Evolutionary conservation across 2,888 invertebrate species (phyloP).

Genomic region (Psococerastis gibbosa): DNA sequence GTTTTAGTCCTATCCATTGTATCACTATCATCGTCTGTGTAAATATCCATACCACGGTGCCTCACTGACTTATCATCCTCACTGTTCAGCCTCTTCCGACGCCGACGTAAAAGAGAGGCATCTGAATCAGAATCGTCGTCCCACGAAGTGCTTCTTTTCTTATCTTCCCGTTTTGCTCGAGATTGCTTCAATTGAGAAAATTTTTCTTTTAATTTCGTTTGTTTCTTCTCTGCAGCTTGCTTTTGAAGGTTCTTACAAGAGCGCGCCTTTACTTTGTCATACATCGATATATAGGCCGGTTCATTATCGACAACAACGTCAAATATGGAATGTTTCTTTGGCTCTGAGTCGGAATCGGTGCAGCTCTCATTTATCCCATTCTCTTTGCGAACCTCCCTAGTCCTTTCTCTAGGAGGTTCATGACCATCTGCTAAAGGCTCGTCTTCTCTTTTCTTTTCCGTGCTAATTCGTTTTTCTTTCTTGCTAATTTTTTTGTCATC

Average conservation of each 20-base stretch:
- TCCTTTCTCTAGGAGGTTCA: slow-evolving; percentile 15
- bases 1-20: slow-evolving; percentile 12
- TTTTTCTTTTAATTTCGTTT: slow-evolving; percentile 73
- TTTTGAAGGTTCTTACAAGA: slow-evolving; percentile 89
- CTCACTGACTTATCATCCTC: background rate
- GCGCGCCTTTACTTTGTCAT: slow-evolving; percentile 88
- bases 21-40: slow-evolving; percentile 21
- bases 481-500: slow-evolving; percentile 23
- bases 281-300: slow-evolving; percentile 89
- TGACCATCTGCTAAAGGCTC: slow-evolving; percentile 16
- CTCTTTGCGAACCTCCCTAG: slow-evolving; percentile 18
- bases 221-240: slow-evolving; percentile 70
- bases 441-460: slow-evolving; percentile 20
- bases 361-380: slow-evolving; percentile 20
- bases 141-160: slow-evolving; percentile 74
- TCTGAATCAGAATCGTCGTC: slow-evolving; percentile 61
- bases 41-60: background rate
- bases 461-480: slow-evolving; percentile 21
- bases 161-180: slow-evolving; percentile 70
- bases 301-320: slow-evolving; percentile 78
- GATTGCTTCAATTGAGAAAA: slow-evolving; percentile 76
- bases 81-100: slow-evolving; percentile 1
- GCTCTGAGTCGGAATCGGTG: slow-evolving; percentile 53
- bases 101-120: background rate
- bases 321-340: slow-evolving; percentile 79